phyloP scores from a whole-genome alignment of 2,888 invertebrate species.

The Neoascia interrupta region DNA sequence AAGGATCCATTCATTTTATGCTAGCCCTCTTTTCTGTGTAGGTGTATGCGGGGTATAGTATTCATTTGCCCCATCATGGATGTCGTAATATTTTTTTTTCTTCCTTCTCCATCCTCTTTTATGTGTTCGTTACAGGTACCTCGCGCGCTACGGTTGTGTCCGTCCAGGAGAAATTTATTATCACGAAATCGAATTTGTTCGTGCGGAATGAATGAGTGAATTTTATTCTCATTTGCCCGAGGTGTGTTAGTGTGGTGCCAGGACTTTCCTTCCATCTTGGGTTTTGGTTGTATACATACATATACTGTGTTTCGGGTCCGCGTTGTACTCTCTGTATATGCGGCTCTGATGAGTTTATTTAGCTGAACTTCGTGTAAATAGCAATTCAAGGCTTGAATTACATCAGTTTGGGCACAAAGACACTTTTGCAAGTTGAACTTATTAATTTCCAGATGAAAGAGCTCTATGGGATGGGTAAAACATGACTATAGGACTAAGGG shows the following conservation, averaged over 20 bases:
- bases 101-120: neutral
- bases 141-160: neutral
- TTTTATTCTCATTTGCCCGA: conserved; percentile 29
- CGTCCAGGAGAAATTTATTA: conserved; percentile 51
- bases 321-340: neutral
- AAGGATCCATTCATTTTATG: conserved; percentile 38
- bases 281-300: neutral
- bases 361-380: conserved; percentile 48
- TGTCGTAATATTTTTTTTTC: neutral
- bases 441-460: conserved; percentile 58
- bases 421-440: conserved; percentile 25
- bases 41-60: conserved; percentile 4
- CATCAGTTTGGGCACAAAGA: conserved; percentile 30
- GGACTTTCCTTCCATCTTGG: neutral
- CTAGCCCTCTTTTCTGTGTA: conserved; percentile 2
- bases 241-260: neutral
- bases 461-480: neutral
- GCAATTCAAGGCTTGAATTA: conserved; percentile 46
- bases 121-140: conserved; percentile 4
- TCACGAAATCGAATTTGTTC: conserved; percentile 68
- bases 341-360: conserved; percentile 58
- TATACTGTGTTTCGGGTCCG: neutral
- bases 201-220: conserved; percentile 51
- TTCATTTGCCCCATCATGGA: conserved; percentile 1
- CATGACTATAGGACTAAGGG: no score